phyloP scores from a whole-genome alignment of 1,140 invertebrate genomes.

The Aphelinus certus region DNA sequence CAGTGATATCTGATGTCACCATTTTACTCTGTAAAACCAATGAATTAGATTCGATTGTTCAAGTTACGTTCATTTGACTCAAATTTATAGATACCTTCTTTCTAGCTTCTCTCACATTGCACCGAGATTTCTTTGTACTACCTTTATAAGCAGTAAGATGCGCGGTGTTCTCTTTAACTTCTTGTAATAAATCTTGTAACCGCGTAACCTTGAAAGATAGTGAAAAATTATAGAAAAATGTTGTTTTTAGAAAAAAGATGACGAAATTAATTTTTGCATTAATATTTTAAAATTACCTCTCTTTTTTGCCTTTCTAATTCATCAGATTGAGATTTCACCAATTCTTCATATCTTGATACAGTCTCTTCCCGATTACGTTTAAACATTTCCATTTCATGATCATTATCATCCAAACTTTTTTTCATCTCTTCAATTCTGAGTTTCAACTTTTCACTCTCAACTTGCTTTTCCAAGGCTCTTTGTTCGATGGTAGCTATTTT shows the following conservation, averaged over 20 bases:
- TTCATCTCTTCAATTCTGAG: slow-evolving; percentile 45
- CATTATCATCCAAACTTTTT: slow-evolving; percentile 41
- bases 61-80: neutral
- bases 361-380: slow-evolving; percentile 51
- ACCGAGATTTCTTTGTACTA: slow-evolving; percentile 24
- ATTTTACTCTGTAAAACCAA: slow-evolving; percentile 38
- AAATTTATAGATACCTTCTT: slow-evolving; percentile 23
- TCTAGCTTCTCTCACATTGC: slow-evolving; percentile 16
- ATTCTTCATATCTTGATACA: slow-evolving; percentile 51
- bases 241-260: neutral
- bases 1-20: too few relatives aligned
- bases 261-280: slow-evolving; percentile 2
- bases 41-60: slow-evolving; percentile 10
- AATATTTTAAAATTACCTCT: slow-evolving; percentile 41
- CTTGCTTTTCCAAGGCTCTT: slow-evolving; percentile 43
- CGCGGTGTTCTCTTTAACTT: slow-evolving; percentile 32
- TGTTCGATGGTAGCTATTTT: slow-evolving; percentile 37
- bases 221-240: neutral
- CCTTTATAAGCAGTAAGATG: slow-evolving; percentile 14
- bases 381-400: slow-evolving; percentile 54
- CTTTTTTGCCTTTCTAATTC: slow-evolving; percentile 49
- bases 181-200: slow-evolving; percentile 46
- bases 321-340: slow-evolving; percentile 49
- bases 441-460: slow-evolving; percentile 47
- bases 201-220: slow-evolving; percentile 37